These are phyloP conservation scores for Tenthredo amoena DNA, from an alignment of 2,888 invertebrate species.

Conservation along the genomic window DNA sequence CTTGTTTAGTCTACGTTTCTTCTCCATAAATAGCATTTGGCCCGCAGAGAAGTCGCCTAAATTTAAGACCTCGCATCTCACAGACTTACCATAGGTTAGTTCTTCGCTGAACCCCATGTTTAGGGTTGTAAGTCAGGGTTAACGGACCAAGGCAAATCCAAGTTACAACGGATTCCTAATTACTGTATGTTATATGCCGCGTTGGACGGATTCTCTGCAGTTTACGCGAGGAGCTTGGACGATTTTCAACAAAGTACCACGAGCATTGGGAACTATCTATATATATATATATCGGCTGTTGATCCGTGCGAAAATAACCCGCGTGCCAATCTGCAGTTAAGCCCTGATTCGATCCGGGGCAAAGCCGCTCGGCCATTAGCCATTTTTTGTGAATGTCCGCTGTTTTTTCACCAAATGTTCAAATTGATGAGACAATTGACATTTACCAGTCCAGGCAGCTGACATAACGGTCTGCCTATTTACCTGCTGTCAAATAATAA, in stretches of 20 bases:
- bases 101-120: background rate
- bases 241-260: background rate
- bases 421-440: slow-evolving; percentile 10
- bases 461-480: slow-evolving; percentile 5
- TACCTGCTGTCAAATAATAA: slow-evolving; percentile 1
- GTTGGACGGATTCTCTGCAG: background rate
- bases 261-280: background rate
- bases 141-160: slow-evolving; percentile 31
- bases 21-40: slow-evolving; percentile 47
- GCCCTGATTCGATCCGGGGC: background rate
- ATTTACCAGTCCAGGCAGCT: background rate
- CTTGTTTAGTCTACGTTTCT: slow-evolving; percentile 47
- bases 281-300: background rate
- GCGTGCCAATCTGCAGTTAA: slow-evolving; percentile 30
- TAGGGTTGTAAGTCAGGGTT: slow-evolving; percentile 46
- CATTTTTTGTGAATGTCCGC: background rate
- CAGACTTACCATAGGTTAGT: slow-evolving; percentile 48
- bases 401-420: background rate
- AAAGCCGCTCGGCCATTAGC: background rate
- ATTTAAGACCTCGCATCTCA: slow-evolving; percentile 37
- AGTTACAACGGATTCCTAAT: slow-evolving; percentile 26
- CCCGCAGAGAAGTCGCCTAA: slow-evolving; percentile 8
- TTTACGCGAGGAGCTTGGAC: background rate
- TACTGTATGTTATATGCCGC: background rate
- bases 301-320: slow-evolving; percentile 11